Evolutionary conservation across 2,113 vertebrate genomes (phyloP).

Genomic region (Apteryx owenii): DNA sequence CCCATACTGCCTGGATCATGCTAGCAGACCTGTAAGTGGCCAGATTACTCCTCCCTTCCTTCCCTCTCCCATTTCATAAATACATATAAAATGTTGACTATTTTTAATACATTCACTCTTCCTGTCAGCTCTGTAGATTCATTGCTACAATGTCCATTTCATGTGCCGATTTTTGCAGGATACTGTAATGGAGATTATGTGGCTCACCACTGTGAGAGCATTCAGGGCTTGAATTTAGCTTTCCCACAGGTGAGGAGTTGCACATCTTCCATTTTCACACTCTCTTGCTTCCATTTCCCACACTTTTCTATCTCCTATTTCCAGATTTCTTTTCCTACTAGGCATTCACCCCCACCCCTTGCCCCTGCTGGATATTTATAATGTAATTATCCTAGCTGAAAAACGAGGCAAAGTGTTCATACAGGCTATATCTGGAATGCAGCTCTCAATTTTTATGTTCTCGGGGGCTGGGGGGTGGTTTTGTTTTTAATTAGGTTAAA

Average conservation of each 20-base stretch:
- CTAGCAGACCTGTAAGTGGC: not conserved
- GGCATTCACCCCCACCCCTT: not conserved
- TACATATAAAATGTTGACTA: not conserved
- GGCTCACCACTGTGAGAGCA: not conserved
- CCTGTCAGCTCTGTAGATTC: not conserved
- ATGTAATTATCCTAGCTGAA: not conserved
- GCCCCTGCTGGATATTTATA: not conserved
- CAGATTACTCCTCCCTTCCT: not conserved
- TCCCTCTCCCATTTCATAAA: not conserved
- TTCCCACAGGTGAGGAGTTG: not conserved
- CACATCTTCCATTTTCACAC: not conserved
- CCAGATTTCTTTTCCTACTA: not conserved
- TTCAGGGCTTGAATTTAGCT: not conserved
- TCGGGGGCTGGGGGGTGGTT: not conserved
- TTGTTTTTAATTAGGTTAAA: not conserved
- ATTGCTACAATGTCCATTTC: not conserved
- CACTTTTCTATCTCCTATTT: not conserved
- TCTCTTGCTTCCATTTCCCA: not conserved
- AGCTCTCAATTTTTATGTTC: not conserved
- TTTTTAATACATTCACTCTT: not conserved
- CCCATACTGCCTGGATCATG: not conserved
- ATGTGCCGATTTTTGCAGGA: not conserved
- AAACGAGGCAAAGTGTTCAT: not conserved
- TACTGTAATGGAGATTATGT: not conserved
- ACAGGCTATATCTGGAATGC: not conserved